Percentiles rank a stretch among this genome's conserved stretches.
These are phyloP conservation scores for Lonchura striata DNA, from an alignment of 2,113 vertebrate genomes.

Conservation along the genomic window DNA sequence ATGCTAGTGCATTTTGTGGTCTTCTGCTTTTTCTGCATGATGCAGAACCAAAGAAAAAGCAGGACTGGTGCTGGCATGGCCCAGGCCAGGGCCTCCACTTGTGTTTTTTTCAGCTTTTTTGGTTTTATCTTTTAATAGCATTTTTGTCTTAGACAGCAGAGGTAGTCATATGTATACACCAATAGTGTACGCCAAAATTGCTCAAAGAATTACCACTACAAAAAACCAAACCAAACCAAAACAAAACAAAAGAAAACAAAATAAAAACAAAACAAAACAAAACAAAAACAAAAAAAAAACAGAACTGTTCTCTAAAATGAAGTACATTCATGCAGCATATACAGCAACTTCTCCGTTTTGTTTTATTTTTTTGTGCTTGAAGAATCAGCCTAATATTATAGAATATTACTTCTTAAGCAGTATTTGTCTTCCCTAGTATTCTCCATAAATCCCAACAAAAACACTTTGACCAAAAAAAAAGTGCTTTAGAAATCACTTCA, in stretches of 20 bases:
- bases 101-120: not conserved
- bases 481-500: not conserved
- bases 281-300: not conserved
- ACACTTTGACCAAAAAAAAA: not conserved
- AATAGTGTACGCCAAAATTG: not conserved
- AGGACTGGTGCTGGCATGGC: not conserved
- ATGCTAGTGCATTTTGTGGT: not conserved
- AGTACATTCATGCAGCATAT: fast-evolving
- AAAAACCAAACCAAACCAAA: too few species aligned
- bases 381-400: not conserved
- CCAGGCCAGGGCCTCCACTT: not conserved
- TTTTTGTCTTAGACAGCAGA: not conserved
- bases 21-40: not conserved
- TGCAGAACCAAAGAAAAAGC: not conserved
- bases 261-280: not conserved
- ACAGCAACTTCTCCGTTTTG: not conserved
- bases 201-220: not conserved
- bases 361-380: too few species aligned
- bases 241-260: too few species aligned
- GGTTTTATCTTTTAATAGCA: not conserved
- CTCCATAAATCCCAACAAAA: not conserved
- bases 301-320: not conserved
- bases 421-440: not conserved
- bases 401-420: not conserved
- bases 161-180: not conserved